Percentiles rank a stretch among this genome's conserved stretches.
These are phyloP conservation scores for Autographa gamma DNA, from an alignment of 2,888 invertebrate species.

Conservation along the genomic window DNA sequence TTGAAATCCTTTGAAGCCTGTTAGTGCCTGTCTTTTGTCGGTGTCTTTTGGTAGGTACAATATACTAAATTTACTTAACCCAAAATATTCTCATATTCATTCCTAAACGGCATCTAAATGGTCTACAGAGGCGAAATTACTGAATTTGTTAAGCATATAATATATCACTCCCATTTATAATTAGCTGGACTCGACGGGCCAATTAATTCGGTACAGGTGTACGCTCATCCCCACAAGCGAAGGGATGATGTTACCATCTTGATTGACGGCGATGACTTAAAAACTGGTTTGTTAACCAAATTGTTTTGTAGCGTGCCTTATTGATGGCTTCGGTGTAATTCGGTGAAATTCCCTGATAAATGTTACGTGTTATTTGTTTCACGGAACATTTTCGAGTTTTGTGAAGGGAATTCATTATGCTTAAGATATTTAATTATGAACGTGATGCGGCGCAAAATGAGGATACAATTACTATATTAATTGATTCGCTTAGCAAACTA, in stretches of 20 bases:
- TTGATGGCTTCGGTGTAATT: conserved; percentile 30
- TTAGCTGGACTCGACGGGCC: conserved; percentile 71
- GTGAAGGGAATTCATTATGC: not conserved
- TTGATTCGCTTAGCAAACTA: not conserved
- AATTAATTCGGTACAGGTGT: conserved; percentile 76
- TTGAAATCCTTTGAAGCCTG: not conserved
- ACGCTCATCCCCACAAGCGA: conserved; percentile 57
- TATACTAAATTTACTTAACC: no score
- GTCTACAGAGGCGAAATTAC: conserved; percentile 65
- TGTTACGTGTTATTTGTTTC: conserved; percentile 8
- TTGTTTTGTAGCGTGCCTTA: conserved; percentile 39
- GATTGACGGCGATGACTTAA: conserved; percentile 67
- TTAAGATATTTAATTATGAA: not conserved
- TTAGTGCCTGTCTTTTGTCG: no score
- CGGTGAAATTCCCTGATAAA: conserved; percentile 35
- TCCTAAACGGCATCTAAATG: conserved; percentile 51
- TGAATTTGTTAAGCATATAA: conserved; percentile 67
- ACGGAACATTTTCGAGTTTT: conserved; percentile 7
- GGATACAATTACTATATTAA: not conserved
- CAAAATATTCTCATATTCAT: conserved; percentile 20
- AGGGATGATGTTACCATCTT: conserved; percentile 51
- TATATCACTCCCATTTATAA: conserved; percentile 75
- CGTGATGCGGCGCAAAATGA: not conserved
- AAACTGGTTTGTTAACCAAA: conserved; percentile 58
- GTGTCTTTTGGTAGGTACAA: no score